A percentile compares a stretch with the other conserved stretches of the same genome.
Conservation (phyloP, 2,888 invertebrate genomes). For the Acronicta alni region DNA sequence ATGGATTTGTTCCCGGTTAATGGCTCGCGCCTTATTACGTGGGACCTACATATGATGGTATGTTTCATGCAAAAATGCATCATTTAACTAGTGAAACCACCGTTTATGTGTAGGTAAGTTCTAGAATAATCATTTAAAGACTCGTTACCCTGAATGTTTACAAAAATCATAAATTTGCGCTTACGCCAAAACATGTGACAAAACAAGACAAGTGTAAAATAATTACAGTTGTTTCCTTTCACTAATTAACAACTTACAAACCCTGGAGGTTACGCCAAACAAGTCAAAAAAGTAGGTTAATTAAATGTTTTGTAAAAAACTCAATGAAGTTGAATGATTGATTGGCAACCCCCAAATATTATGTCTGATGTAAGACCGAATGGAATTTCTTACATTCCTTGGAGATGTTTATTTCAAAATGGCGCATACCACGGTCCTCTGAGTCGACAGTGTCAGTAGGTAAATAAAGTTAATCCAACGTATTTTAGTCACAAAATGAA, state of each 20-base stretch:
- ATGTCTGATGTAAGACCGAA: slow-evolving; percentile 15
- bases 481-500: slow-evolving; percentile 10
- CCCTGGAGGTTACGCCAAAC: slow-evolving; percentile 16
- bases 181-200: slow-evolving; percentile 8
- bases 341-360: slow-evolving; percentile 13
- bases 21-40: too few species aligned
- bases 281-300: slow-evolving; percentile 28
- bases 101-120: too few species aligned
- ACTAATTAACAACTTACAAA: slow-evolving; percentile 26
- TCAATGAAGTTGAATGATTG: slow-evolving; percentile 21
- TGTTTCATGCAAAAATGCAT: too few species aligned
- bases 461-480: slow-evolving; percentile 34
- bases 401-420: slow-evolving; percentile 12
- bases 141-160: too few species aligned
- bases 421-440: slow-evolving; percentile 12
- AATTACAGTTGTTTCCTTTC: slow-evolving; percentile 6
- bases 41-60: too few species aligned
- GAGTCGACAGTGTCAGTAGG: slow-evolving; percentile 25
- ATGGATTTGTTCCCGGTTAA: too few species aligned
- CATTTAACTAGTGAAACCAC: too few species aligned
- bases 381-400: background rate
- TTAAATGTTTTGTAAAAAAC: slow-evolving; percentile 19
- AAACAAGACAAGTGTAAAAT: background rate
- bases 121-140: too few species aligned
- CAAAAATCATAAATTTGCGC: background rate